Evolutionary conservation across 1,140 invertebrate species (phyloP).

Genomic region (Ridgeia piscesae): DNA sequence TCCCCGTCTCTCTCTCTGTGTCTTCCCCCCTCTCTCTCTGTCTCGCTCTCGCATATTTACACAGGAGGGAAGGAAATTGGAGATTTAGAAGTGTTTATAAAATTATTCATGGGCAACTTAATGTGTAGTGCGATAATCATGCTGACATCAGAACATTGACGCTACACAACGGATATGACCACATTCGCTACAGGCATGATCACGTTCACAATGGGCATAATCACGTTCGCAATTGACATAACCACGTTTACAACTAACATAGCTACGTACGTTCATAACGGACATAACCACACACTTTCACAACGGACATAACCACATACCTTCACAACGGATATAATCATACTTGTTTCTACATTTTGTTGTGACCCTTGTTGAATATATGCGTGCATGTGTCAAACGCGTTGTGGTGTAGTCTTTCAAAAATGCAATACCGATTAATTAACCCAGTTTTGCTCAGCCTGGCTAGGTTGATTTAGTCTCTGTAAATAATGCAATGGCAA

Average conservation of each 20-base stretch:
- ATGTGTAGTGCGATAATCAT: not conserved
- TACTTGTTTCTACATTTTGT: not conserved
- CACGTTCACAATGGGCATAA: not conserved
- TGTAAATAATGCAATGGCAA: not conserved
- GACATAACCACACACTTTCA: not conserved
- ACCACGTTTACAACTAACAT: too few relatives aligned
- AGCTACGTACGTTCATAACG: too few relatives aligned
- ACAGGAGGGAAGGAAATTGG: not conserved
- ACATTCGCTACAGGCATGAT: not conserved
- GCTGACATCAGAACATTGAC: not conserved
- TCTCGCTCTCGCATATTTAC: not conserved
- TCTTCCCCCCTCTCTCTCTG: not conserved
- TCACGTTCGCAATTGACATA: too few relatives aligned
- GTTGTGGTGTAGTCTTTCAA: not conserved
- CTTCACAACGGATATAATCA: not conserved
- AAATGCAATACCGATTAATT: not conserved
- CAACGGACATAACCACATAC: not conserved
- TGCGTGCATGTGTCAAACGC: not conserved
- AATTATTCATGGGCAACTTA: not conserved
- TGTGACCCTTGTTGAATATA: not conserved
- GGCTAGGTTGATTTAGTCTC: not conserved
- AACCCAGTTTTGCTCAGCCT: not conserved
- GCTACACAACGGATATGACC: not conserved
- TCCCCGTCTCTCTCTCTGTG: not conserved
- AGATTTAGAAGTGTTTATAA: not conserved